Percentiles rank a stretch among this genome's conserved stretches.
Conservation (phyloP, 1,140 invertebrate genomes). For the Panonychus citri region DNA sequence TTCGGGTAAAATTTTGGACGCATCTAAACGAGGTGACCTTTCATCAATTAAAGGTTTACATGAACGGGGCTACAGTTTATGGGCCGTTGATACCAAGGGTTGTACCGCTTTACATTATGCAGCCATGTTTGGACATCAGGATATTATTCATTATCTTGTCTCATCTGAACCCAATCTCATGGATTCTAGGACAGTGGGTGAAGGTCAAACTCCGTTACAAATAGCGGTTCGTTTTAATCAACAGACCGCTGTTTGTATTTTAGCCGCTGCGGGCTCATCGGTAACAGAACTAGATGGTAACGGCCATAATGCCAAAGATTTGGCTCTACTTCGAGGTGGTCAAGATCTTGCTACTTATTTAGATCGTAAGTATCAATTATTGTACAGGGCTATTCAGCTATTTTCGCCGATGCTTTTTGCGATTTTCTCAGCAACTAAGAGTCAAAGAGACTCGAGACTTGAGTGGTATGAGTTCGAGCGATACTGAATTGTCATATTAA, state of each 20-base stretch:
- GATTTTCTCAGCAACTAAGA: no score
- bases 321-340: slow-evolving; percentile 58
- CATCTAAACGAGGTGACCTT: slow-evolving; percentile 48
- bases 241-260: slow-evolving; percentile 63
- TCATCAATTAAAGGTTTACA: slow-evolving; percentile 51
- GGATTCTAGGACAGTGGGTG: background rate
- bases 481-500: no score
- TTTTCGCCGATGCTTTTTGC: no score
- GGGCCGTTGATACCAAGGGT: slow-evolving; percentile 57
- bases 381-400: no score
- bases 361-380: slow-evolving; percentile 43
- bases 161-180: slow-evolving; percentile 21
- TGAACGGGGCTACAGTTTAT: slow-evolving; percentile 51
- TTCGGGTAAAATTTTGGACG: slow-evolving; percentile 36
- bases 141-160: slow-evolving; percentile 68
- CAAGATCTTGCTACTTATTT: slow-evolving; percentile 65
- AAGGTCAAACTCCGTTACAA: slow-evolving; percentile 71
- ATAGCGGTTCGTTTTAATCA: slow-evolving; percentile 61
- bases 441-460: no score
- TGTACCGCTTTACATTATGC: slow-evolving; percentile 74
- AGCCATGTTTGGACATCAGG: slow-evolving; percentile 58
- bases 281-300: slow-evolving; percentile 41
- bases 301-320: slow-evolving; percentile 42
- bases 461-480: no score
- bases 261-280: slow-evolving; percentile 70